Evolutionary conservation across 2,888 invertebrate genomes (phyloP), one percentile per base, ranked within the genome.

Genomic region (Lutraria lutraria): DNA sequence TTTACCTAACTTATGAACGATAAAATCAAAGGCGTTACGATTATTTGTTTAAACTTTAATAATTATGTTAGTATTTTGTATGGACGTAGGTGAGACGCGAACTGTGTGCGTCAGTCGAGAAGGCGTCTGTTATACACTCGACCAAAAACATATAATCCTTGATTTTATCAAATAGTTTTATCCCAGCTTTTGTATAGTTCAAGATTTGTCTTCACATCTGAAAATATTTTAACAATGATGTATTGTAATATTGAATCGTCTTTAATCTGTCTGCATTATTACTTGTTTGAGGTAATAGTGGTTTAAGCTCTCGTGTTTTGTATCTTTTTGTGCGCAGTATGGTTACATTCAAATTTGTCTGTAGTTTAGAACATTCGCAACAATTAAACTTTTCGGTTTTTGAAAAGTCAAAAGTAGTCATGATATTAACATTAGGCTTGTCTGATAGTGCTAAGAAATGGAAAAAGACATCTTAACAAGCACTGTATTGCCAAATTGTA

Each of bases 141-240:
- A 76, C 19, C 16, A 25, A 21, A n/a, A 72, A 34, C 16, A 4
- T 31, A 6, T 31, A 34, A 76, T 76, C 31, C 15, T 76, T 76
- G 76, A 34, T 76, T 76, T 76, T 76, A 76, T 76, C 76, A 16
- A 34, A 76, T 6, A 76, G 25, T 76, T 56, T 34, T 76, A 76
- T 76, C 31, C 19, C 13, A 76, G 12, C 19, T 34, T 13, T 76
- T 1, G 16, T 6, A 12, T 15, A 2, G 29, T 76, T 34, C 16
- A 25, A 25, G 76, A 31, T 76, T 76, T 31, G 13, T 29, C 13
- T 72, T 16, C 34, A 16, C 76, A n/a, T 25, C 63, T 25, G 2
- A 31, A 34, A 25, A 76, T 16, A 31, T 76, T 31, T 76, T 76
- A 76, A 76, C 31, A 34, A 76, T 76, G 29, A 31, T 31, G 76